Evolutionary conservation across 2,113 vertebrate species (phyloP), one percentile per base, ranked within the genome.

Genomic region (Crotalus horridus): DNA sequence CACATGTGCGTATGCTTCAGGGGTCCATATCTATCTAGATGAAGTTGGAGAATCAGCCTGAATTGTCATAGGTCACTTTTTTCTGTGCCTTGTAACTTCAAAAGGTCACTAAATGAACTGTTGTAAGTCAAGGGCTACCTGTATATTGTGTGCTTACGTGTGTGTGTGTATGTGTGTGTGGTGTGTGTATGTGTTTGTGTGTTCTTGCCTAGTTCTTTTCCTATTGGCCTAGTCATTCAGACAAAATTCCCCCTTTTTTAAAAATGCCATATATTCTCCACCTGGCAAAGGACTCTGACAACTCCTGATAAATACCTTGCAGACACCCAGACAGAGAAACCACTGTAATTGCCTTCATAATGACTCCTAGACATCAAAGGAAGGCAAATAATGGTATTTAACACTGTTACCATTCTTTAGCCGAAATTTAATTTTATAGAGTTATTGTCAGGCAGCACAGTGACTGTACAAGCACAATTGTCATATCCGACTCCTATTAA

Each of bases 341-440:
- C 95, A 97, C 98, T 98, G 97, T 98, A 98, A 98, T 98, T 98
- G 98, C 98, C 97, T 98, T 97, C 97, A 97, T 98, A 98, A 98
- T 98, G 98, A 98, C 97, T 98, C 97, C 94, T 96, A 97, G 97
- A 98, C 98, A 98, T 98, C 97, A 98, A 98, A 98, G 97, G 97
- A 95, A 97, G 98, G 97, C 98, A 98, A 98, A 98, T 98, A 98
- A 98, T 98, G 97, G 98, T 98, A 98, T 98, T 98, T 98, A 98
- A 98, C 98, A 98, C 97, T 97, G 97, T 98, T 98, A 98, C 98
- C 97, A 98, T 98, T 98, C 98, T 98, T 98, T 96, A 96, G 96
- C 97, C 97, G 97, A 97, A 98, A 98, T 98, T 97, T 98, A 97
- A 98, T 98, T 98, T 98, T 97, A 97, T 97, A 96, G 97, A 98